These are phyloP conservation scores for Petrosia ficiformis DNA, from an alignment of 37 sponge, comb jelly and placozoan genomes.

Conservation along the genomic window DNA sequence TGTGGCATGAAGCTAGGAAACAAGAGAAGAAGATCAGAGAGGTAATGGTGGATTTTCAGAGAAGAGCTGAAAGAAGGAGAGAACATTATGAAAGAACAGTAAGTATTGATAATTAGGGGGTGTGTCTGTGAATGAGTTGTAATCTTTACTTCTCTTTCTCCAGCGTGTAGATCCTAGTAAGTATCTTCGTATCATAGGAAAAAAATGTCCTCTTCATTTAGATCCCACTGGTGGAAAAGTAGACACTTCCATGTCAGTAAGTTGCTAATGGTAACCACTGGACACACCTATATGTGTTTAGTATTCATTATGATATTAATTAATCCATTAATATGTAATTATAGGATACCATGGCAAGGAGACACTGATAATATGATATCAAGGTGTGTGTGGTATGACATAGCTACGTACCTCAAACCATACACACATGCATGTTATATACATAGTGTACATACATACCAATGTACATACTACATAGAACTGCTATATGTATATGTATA, in stretches of 20 bases:
- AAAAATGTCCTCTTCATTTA: constrained; percentile 58
- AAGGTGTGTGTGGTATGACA: constrained; percentile 26
- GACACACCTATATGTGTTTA: background rate
- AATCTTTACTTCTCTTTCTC: background rate
- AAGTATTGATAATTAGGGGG: background rate
- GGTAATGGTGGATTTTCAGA: constrained; percentile 88
- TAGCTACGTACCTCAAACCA: background rate
- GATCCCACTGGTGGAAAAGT: constrained; percentile 56
- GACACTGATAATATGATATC: constrained; percentile 69
- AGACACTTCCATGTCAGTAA: constrained; percentile 55
- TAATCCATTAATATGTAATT: background rate
- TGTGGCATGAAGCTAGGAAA: constrained; percentile 98
- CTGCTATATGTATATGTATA: no score
- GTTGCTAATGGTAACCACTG: background rate
- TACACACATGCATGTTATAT: background rate
- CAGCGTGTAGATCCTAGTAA: constrained; percentile 75
- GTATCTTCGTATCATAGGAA: constrained; percentile 65
- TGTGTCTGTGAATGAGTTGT: background rate
- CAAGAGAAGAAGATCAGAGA: constrained; percentile 89
- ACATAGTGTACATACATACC: no score
- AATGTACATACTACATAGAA: no score
- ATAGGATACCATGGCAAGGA: constrained; percentile 91
- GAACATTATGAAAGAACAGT: constrained; percentile 86
- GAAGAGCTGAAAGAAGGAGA: constrained; percentile 84
- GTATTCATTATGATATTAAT: background rate